Evolutionary conservation across 2,888 invertebrate genomes (phyloP).

Genomic region (Listrodromus nycthemerus): DNA sequence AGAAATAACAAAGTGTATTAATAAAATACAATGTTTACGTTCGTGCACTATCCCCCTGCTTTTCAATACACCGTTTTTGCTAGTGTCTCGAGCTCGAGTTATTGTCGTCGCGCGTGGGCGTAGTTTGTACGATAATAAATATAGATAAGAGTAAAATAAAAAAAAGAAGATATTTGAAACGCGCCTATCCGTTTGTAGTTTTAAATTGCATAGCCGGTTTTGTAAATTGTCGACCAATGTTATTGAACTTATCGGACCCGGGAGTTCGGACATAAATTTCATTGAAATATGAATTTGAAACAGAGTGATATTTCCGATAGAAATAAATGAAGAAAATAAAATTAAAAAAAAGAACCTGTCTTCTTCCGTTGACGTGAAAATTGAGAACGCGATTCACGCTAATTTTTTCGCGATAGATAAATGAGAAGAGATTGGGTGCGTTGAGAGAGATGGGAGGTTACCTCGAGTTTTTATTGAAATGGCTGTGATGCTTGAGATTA

Average conservation of each 20-base stretch:
- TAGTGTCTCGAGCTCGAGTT: conserved; percentile 41
- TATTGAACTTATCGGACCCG: conserved; percentile 1
- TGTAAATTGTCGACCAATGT: conserved; percentile 27
- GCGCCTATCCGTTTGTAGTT: conserved; percentile 19
- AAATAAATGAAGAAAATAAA: conserved; percentile 1
- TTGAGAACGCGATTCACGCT: conserved; percentile 34
- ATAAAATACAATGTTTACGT: conserved; percentile 79
- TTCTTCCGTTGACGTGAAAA: conserved; percentile 35
- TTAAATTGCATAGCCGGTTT: conserved; percentile 5
- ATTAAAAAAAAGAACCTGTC: conserved; percentile 18
- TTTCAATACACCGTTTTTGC: conserved; percentile 54
- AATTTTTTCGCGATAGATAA: conserved; percentile 13
- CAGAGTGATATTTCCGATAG: conserved; percentile 35
- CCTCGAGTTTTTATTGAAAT: conserved; percentile 55
- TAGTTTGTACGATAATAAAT: conserved; percentile 26
- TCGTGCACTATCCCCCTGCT: conserved; percentile 74
- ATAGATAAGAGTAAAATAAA: conserved; percentile 4
- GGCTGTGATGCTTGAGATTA: conserved; percentile 67
- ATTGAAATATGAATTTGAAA: conserved; percentile 9
- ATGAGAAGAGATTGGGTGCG: not conserved
- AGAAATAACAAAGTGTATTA: conserved; percentile 73
- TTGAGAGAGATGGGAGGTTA: too few species aligned
- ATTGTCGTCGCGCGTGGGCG: conserved; percentile 24
- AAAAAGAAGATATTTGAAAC: conserved; percentile 15
- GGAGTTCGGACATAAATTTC: not conserved